Evolutionary conservation across 2,113 vertebrate species (phyloP).

Genomic region (Thermophis baileyi): DNA sequence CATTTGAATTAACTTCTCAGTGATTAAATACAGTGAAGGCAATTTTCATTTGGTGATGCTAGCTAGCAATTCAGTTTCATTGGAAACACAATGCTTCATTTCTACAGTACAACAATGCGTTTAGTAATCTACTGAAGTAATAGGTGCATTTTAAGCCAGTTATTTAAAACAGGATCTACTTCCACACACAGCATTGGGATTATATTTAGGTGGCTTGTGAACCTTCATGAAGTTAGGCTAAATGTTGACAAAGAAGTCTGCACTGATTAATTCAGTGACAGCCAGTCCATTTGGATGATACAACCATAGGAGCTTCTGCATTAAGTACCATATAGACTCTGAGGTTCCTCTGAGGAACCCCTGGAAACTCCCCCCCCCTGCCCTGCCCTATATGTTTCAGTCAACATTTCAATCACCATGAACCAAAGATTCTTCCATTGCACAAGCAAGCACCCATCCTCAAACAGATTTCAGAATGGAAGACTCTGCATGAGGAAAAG

Average conservation of each 20-base stretch:
- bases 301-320: not conserved
- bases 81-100: not conserved
- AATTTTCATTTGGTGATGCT: not conserved
- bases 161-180: not conserved
- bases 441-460: not conserved
- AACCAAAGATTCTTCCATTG: not conserved
- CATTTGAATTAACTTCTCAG: not conserved
- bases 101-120: not conserved
- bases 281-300: not conserved
- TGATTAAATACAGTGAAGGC: not conserved
- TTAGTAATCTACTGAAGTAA: not conserved
- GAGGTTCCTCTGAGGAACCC: not conserved
- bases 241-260: not conserved
- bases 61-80: not conserved
- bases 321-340: not conserved
- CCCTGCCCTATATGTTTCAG: not conserved
- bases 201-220: not conserved
- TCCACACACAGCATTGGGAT: not conserved
- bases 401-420: not conserved
- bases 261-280: not conserved
- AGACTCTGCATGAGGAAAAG: not conserved
- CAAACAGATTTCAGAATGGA: not conserved
- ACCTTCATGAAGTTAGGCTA: not conserved
- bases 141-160: not conserved
- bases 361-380: not conserved